Evolutionary conservation across 2,797 vertebrate genomes (phyloP).

Genomic region (Calcarius lapponicus): DNA sequence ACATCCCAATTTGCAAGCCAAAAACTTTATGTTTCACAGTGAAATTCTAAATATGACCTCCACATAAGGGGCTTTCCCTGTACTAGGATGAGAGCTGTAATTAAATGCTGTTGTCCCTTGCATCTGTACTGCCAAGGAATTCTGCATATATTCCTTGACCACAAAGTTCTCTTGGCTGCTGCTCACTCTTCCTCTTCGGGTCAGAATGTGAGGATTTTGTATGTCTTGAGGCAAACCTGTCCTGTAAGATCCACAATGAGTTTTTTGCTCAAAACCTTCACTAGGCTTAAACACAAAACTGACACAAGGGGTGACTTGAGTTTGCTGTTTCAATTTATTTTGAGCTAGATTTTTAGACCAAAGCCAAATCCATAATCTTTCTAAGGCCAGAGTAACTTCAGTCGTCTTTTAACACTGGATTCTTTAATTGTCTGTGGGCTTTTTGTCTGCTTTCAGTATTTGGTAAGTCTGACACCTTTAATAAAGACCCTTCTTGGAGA

Average conservation of each 20-base stretch:
- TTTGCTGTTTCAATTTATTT: not conserved
- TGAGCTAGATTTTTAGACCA: not conserved
- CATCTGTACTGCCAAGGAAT: not conserved
- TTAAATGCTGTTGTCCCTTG: not conserved
- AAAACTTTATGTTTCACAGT: not conserved
- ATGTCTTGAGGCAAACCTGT: not conserved
- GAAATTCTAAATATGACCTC: not conserved
- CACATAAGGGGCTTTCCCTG: not conserved
- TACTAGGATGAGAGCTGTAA: not conserved
- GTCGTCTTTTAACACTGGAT: not conserved
- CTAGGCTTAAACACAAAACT: not conserved
- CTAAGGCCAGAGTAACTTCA: not conserved
- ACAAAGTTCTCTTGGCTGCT: not conserved
- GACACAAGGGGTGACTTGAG: not conserved
- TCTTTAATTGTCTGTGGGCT: not conserved
- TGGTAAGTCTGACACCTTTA: fast-evolving
- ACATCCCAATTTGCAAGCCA: not conserved
- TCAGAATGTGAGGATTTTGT: not conserved
- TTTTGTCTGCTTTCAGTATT: not conserved
- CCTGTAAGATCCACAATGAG: not conserved
- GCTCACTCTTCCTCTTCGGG: not conserved
- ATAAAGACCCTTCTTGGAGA: not conserved
- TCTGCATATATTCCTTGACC: not conserved
- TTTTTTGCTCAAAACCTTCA: not conserved
- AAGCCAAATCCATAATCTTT: not conserved